These are phyloP conservation scores for Axinella damicornis DNA, from an alignment of 37 sponge, comb jelly and placozoan genomes.

Conservation along the genomic window DNA sequence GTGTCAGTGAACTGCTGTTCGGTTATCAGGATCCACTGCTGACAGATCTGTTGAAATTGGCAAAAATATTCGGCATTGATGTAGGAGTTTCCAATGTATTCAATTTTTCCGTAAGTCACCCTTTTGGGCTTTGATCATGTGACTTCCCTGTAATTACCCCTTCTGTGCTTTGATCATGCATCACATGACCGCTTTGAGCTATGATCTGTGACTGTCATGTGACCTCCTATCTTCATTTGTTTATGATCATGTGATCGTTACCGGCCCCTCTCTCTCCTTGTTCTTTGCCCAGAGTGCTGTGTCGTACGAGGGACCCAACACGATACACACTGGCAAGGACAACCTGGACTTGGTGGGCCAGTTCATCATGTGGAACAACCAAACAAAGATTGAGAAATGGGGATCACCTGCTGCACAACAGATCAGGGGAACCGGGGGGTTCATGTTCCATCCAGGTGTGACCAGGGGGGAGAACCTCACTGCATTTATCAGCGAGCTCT, in stretches of 20 bases:
- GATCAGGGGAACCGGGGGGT: conserved; percentile 79
- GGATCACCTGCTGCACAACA: conserved; percentile 42
- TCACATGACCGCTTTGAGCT: no score
- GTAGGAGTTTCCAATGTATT: no score
- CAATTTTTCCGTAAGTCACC: no score
- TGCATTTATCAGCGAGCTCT: conserved; percentile 74
- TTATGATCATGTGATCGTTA: no score
- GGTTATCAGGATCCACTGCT: conserved; percentile 78
- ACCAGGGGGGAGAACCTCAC: conserved; percentile 45
- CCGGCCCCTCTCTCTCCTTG: not conserved
- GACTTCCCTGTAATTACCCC: no score
- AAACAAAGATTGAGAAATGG: conserved; percentile 63
- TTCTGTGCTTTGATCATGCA: no score
- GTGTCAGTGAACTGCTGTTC: conserved; percentile 69
- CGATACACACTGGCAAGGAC: conserved; percentile 63
- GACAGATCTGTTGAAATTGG: no score
- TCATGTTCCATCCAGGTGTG: conserved; percentile 75
- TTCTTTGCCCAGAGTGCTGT: conserved; percentile 12
- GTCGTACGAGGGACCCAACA: conserved; percentile 15
- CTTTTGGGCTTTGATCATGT: no score
- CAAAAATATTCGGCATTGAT: no score
- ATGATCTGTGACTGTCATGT: no score
- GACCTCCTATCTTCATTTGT: no score
- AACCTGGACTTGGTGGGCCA: conserved; percentile 37
- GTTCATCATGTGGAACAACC: conserved; percentile 75